Base-by-base conservation (phyloP, 2,888 invertebrate genomes). In the Euzetes globulus region DNA sequence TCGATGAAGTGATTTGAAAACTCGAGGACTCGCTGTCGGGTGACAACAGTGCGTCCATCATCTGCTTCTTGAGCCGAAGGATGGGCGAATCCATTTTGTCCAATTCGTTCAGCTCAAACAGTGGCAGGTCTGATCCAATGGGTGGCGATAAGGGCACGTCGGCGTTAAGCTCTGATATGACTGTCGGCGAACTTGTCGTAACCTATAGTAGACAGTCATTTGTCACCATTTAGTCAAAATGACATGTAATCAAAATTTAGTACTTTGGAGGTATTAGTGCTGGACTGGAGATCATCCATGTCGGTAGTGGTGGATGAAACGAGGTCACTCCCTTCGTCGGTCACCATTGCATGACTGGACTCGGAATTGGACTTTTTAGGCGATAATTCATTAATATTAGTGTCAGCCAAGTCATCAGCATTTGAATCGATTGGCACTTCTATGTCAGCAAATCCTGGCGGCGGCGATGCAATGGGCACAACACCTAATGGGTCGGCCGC, bases 361-460 rank as follows among this genome's bases (percentile, higher is more conserved):
- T 50, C 47, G 0, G 47, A 27, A 17, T 47, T 52, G 5, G 47
- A 50, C 27, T 47, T 71, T 52, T 50, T 29, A 3, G 71, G 47
- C 17, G 68, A 73, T 5, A 19, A 27, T 33, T 52, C 65, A 22
- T 33, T 25, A 15, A 17, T 17, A 33, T 41, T 19, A 15, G 29
- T 37, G 19, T 71, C 47, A 63, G 15, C n/a, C 17, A 41, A 65
- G 6, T 37, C 19, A n/a, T 37, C n/a, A 71, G 7, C 41, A 29
- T 29, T 45, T 25, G 15, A 6, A 47, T 74, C 47, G 22, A 19
- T 27, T n/a, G 17, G 13, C 45, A 70, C 70, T 70, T 70, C 70
- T 22, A 11, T 47, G 27, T 70, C 74, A n/a, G 22, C 74, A 74
- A 74, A 74, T 33, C 74, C 74, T n/a, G 74, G 74, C 25, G 74